A percentile compares a stretch with the other conserved stretches of the same genome.
Evolutionary conservation across 2,797 vertebrate genomes (phyloP).

Genomic region (Alca torda): DNA sequence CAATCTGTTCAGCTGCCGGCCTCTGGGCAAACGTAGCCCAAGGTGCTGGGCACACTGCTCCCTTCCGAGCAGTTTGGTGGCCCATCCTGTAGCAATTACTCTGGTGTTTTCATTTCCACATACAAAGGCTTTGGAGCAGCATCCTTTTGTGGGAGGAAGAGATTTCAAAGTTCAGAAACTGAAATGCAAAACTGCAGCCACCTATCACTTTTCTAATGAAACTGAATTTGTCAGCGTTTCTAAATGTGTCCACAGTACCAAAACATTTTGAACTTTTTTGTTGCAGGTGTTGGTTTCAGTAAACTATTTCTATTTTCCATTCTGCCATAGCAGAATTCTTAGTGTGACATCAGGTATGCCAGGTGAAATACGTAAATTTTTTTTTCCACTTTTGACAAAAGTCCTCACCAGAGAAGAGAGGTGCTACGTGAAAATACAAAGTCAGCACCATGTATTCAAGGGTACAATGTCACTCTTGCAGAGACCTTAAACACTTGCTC

Average conservation of each 20-base stretch:
- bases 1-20: conserved; percentile 50
- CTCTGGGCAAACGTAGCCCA: conserved; percentile 6
- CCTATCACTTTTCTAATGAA: not conserved
- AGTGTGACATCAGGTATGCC: not conserved
- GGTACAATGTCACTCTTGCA: not conserved
- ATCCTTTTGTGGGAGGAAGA: not conserved
- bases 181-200: not conserved
- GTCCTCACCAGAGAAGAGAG: not conserved
- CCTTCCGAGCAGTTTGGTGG: not conserved
- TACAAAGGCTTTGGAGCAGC: not conserved
- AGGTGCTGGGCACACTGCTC: not conserved
- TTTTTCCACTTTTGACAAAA: not conserved
- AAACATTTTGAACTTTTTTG: not conserved
- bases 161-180: conserved; percentile 12
- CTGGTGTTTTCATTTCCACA: not conserved
- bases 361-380: not conserved
- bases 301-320: not conserved
- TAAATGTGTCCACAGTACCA: not conserved
- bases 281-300: not conserved
- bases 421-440: not conserved
- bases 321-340: not conserved
- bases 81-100: not conserved
- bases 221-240: not conserved
- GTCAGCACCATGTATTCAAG: not conserved
- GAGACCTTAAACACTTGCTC: not conserved